A percentile compares a stretch with the other conserved stretches of the same genome.
Conservation (phyloP, 2,797 vertebrate species). For the Gymnopithys bicolor region DNA sequence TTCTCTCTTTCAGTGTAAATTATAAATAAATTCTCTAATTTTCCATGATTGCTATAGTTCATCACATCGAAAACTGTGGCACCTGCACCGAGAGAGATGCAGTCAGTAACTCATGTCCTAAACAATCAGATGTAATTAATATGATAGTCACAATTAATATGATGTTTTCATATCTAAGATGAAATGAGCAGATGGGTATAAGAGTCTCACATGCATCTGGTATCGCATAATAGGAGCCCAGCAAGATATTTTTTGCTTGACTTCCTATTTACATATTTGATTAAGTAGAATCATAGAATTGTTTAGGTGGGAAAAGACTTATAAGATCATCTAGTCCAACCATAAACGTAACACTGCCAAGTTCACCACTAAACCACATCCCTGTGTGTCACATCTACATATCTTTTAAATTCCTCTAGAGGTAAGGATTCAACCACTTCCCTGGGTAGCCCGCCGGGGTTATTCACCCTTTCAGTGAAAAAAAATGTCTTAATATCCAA, state of each 20-base stretch:
- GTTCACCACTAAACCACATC: background rate
- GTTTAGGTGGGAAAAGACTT: background rate
- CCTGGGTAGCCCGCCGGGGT: background rate
- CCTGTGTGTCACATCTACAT: fast-evolving
- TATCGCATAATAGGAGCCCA: conserved; percentile 60
- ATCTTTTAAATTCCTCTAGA: background rate
- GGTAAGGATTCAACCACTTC: background rate
- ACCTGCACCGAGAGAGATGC: conserved; percentile 57
- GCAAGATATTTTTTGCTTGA: conserved; percentile 52
- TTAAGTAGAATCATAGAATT: background rate
- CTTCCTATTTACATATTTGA: conserved; percentile 72
- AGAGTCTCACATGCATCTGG: conserved; percentile 69
- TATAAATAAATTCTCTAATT: conserved; percentile 69
- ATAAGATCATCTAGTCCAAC: background rate
- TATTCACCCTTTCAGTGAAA: background rate
- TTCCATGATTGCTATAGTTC: conserved; percentile 50
- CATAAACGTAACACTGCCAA: background rate
- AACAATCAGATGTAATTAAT: conserved; percentile 73
- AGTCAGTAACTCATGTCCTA: conserved; percentile 53
- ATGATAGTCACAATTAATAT: conserved; percentile 71
- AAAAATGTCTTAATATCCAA: background rate
- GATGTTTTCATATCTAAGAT: conserved; percentile 73
- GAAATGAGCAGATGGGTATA: conserved; percentile 71
- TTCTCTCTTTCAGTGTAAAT: conserved; percentile 62
- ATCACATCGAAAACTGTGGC: conserved; percentile 48